Base-by-base conservation (phyloP, 1,140 invertebrate species). In the Acromyrmex echinatior region DNA sequence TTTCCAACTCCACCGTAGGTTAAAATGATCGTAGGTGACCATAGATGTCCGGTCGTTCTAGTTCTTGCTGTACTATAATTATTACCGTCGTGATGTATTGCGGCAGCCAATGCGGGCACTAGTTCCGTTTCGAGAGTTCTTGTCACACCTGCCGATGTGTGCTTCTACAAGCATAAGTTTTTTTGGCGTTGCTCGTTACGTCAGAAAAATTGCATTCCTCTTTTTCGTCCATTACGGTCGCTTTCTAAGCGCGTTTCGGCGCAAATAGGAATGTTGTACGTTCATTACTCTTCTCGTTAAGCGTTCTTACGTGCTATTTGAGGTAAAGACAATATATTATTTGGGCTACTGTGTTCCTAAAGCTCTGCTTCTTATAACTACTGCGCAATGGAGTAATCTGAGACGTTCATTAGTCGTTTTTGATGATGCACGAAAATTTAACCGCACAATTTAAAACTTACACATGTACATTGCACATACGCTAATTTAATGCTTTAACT, bases 41-140 rank as follows among this genome's bases (percentile, higher is more conserved):
- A 51, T 51, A 56, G 53, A 35, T 31, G 21, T 18, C 39, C 60
- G 56, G 35, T 18, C 70, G 53, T 79, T 31, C 12, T 35, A 31
- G 88, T 31, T 76, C 81, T 79, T 79, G 62, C 53, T 2, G 21
- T 76, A 86, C 49, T 79, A 91, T 92, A 94, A 94, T 94, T 93
- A 93, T 94, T 92, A 90, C 92, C 93, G 90, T 92, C 91, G 76
- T 94, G 93, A 94, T 92, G 88, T 93, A 94, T 94, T 85, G 82
- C 81, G 56, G 86, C 84, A 58, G 63, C 18, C 62, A 7, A 53
- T 65, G 28, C 45, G 35, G 53, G 65, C 65, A 88, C 65, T 39
- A 60, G 84, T 82, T 78, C 28, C 5, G 51, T 51, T 71, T 18
- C 21, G 39, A 25, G 25, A 16, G 66, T 90, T 87, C 53, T 90